These are phyloP conservation scores for Galagoides demidoff DNA, from an alignment of 2,797 vertebrate genomes.

Conservation along the genomic window DNA sequence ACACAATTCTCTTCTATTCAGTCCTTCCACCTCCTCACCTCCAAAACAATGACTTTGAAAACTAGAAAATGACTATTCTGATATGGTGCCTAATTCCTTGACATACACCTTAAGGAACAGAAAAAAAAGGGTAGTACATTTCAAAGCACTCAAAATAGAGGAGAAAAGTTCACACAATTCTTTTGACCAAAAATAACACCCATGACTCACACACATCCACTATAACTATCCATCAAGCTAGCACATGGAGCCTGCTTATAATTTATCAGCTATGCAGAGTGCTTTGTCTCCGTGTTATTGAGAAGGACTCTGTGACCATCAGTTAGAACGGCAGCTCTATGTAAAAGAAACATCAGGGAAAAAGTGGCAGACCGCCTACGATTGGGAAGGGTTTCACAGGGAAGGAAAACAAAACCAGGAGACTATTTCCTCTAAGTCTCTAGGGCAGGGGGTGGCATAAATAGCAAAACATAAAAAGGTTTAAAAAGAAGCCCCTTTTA, in stretches of 20 bases:
- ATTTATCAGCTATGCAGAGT: conserved; percentile 69
- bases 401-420: conserved; percentile 31
- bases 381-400: conserved; percentile 37
- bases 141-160: conserved; percentile 73
- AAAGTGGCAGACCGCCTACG: not conserved
- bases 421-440: conserved; percentile 38
- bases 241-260: conserved; percentile 54
- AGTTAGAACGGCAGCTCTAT: conserved; percentile 43
- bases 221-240: conserved; percentile 70
- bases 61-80: conserved; percentile 69
- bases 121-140: conserved; percentile 20
- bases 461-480: conserved; percentile 35
- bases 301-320: conserved; percentile 71
- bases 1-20: conserved; percentile 42
- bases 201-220: conserved; percentile 72
- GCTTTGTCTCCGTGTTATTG: conserved; percentile 52
- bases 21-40: conserved; percentile 64
- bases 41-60: conserved; percentile 67
- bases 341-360: conserved; percentile 55
- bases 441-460: not conserved
- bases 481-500: conserved; percentile 52
- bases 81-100: conserved; percentile 64
- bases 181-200: conserved; percentile 80
- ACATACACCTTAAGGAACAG: conserved; percentile 59
- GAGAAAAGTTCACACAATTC: conserved; percentile 79